Conservation (phyloP, 1,140 invertebrate species). For the Drosophila littoralis region DNA sequence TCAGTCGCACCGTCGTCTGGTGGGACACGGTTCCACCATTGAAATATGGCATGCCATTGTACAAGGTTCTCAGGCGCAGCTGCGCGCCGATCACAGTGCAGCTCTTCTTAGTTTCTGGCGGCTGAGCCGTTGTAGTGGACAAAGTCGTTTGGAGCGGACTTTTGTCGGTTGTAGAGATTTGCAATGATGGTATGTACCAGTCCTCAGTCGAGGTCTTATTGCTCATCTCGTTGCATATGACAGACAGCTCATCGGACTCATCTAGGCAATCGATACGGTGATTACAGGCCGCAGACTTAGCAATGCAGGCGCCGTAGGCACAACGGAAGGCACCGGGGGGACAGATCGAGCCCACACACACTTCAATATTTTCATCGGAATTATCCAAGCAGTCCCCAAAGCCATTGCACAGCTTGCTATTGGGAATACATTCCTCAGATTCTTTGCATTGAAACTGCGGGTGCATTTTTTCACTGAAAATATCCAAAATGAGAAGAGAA, state of each 20-base stretch:
- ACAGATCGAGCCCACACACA: conserved; percentile 68
- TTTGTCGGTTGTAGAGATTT: neutral
- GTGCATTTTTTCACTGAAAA: neutral
- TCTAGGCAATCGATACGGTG: conserved; percentile 87
- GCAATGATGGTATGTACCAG: neutral
- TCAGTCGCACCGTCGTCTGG: conserved; percentile 3
- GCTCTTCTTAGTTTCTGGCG: neutral
- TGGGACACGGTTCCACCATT: neutral
- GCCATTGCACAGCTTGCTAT: conserved; percentile 73
- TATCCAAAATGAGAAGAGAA: neutral
- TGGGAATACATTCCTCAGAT: conserved; percentile 37
- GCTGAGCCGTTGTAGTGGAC: neutral
- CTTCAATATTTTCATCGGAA: conserved; percentile 86
- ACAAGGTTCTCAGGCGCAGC: neutral
- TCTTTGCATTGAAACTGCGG: conserved; percentile 17
- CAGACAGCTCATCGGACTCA: conserved; percentile 88
- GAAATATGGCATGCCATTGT: conserved; percentile 1
- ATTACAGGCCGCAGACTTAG: conserved; percentile 86
- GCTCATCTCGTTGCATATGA: conserved; percentile 11
- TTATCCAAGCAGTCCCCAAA: conserved; percentile 85
- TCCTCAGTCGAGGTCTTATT: neutral
- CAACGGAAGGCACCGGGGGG: conserved; percentile 85
- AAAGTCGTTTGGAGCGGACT: neutral
- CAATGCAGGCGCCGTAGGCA: conserved; percentile 86
- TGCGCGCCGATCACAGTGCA: conserved; percentile 8